phyloP scores from a whole-genome alignment of 2,888 invertebrate genomes.

The Didymodactylos carnosus region DNA sequence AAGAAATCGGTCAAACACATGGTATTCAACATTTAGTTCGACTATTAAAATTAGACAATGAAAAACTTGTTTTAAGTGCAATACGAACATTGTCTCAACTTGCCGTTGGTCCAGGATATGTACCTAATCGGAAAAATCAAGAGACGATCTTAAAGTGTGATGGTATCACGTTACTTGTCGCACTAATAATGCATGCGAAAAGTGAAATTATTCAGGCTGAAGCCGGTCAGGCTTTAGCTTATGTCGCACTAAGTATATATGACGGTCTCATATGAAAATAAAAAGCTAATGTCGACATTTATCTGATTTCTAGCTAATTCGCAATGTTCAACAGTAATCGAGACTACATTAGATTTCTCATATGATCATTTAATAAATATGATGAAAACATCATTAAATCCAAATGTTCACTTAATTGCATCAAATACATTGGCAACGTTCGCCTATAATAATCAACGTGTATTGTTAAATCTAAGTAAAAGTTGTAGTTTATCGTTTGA shows the following conservation, averaged over 20 bases:
- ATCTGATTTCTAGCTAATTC: background rate
- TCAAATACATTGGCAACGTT: conserved; percentile 29
- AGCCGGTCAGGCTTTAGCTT: conserved; percentile 27
- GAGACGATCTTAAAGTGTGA: conserved; percentile 23
- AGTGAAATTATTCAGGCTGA: conserved; percentile 30
- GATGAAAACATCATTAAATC: background rate
- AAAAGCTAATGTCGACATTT: background rate
- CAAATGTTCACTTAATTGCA: conserved; percentile 22
- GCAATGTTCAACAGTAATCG: background rate
- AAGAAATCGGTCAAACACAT: background rate
- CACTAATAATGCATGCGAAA: conserved; percentile 27
- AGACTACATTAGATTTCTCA: background rate
- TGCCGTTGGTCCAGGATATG: conserved; percentile 29
- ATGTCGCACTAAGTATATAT: conserved; percentile 25
- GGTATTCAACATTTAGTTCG: conserved; percentile 21
- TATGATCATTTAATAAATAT: background rate
- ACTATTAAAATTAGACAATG: conserved; percentile 25
- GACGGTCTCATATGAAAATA: background rate
- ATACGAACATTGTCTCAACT: conserved; percentile 26
- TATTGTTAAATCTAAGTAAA: conserved; percentile 28
- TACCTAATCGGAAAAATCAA: conserved; percentile 27
- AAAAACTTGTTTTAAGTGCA: conserved; percentile 28
- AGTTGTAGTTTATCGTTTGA: conserved; percentile 29
- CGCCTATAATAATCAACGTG: conserved; percentile 28
- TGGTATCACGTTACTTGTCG: conserved; percentile 27